Evolutionary conservation across 2,113 vertebrate genomes (phyloP).

Genomic region (Burhinus bistriatus): DNA sequence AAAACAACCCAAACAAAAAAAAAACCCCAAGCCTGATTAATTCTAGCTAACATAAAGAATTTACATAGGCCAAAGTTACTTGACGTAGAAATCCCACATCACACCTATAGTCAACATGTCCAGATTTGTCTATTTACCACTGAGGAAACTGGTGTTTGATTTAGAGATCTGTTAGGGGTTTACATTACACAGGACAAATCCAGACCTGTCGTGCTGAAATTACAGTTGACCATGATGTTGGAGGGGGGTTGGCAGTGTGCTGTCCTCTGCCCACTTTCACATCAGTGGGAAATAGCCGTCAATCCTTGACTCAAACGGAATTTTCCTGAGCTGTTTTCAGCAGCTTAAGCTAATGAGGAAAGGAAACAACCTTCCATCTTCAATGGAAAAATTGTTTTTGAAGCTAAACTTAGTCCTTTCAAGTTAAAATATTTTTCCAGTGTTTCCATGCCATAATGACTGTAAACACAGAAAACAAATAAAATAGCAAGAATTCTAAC

Average conservation of each 20-base stretch:
- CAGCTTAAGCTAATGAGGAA: background rate
- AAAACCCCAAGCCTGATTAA: background rate
- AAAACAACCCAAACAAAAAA: background rate
- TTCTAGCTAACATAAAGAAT: background rate
- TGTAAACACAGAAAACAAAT: background rate
- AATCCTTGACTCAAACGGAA: background rate
- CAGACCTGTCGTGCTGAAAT: background rate
- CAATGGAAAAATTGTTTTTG: background rate
- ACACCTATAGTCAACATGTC: background rate
- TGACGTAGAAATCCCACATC: background rate
- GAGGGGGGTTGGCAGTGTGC: background rate
- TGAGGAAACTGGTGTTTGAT: background rate
- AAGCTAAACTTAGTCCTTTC: background rate
- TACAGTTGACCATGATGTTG: background rate
- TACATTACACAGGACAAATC: background rate
- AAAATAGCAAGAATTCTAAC: background rate
- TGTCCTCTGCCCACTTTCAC: background rate
- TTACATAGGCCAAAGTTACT: background rate
- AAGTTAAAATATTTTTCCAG: background rate
- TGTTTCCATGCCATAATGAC: background rate
- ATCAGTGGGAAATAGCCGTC: background rate
- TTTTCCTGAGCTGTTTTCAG: background rate
- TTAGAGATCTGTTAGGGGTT: background rate
- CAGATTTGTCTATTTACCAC: background rate
- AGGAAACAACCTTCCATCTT: background rate